A percentile compares a stretch with the other conserved stretches of the same genome.
Evolutionary conservation across 2,797 vertebrate species (phyloP).

Genomic region (Simalia tracyae): DNA sequence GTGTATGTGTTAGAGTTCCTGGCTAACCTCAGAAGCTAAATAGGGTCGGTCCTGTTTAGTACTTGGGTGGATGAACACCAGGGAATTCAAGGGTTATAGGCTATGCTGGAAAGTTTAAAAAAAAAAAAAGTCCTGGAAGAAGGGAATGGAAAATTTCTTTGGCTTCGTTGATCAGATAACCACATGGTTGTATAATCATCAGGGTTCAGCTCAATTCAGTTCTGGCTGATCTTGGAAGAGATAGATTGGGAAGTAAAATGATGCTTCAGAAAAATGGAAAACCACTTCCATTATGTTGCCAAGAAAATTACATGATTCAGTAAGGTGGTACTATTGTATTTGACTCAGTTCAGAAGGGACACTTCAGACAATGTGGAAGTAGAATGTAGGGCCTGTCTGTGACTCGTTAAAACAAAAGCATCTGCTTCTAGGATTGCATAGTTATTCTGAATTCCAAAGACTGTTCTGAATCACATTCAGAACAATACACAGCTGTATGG

Average conservation of each 20-base stretch:
- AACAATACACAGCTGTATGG: not conserved
- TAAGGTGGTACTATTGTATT: not conserved
- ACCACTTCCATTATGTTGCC: not conserved
- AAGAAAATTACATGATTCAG: not conserved
- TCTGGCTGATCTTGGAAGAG: not conserved
- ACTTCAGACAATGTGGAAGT: not conserved
- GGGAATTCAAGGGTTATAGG: not conserved
- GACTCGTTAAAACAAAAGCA: not conserved
- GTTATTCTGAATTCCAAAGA: not conserved
- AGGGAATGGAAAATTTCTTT: not conserved
- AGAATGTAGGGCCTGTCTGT: not conserved
- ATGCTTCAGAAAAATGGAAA: not conserved
- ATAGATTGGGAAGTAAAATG: not conserved
- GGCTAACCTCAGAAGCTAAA: not conserved
- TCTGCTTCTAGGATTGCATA: not conserved
- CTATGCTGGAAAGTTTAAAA: not conserved
- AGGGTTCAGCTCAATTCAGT: not conserved
- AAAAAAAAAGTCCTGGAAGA: not conserved
- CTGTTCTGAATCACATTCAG: not conserved
- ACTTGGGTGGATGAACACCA: not conserved
- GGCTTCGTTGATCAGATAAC: too few species aligned
- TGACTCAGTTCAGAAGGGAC: not conserved
- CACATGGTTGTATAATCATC: not conserved
- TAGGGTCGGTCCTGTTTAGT: not conserved
- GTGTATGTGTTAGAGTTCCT: not conserved